These are phyloP conservation scores for Carassius gibelio DNA, from an alignment of 2,113 vertebrate genomes.

Conservation along the genomic window DNA sequence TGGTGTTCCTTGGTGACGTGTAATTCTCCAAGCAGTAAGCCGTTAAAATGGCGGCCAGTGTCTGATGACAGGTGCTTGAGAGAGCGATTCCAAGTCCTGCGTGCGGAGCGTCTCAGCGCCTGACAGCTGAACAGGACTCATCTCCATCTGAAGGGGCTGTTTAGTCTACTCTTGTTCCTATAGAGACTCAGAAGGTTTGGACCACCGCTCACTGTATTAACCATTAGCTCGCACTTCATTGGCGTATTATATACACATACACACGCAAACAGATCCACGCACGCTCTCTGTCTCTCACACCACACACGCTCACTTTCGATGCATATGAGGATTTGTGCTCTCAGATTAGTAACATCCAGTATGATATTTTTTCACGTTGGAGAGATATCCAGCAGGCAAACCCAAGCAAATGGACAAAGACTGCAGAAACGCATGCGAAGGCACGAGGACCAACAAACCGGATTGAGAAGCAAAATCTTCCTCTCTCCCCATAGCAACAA, in stretches of 20 bases:
- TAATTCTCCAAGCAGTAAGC: background rate
- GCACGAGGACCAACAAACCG: slow-evolving; percentile 74
- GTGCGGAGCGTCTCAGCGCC: background rate
- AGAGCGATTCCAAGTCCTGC: slow-evolving; percentile 10
- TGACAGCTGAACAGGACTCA: slow-evolving; percentile 9
- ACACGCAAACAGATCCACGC: slow-evolving; percentile 9
- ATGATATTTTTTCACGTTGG: slow-evolving; percentile 62
- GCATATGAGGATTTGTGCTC: slow-evolving; percentile 33
- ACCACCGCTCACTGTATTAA: slow-evolving; percentile 26
- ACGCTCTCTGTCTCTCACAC: background rate
- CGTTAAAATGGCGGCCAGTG: slow-evolving; percentile 20
- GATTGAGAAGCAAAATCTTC: slow-evolving; percentile 59
- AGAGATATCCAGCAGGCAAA: slow-evolving; percentile 76
- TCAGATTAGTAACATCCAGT: slow-evolving; percentile 34
- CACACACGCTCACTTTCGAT: slow-evolving; percentile 9
- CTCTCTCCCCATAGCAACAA: slow-evolving; percentile 51
- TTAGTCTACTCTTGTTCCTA: slow-evolving; percentile 36
- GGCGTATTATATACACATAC: slow-evolving; percentile 1
- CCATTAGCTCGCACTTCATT: slow-evolving; percentile 16
- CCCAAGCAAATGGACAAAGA: slow-evolving; percentile 70
- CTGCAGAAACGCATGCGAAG: slow-evolving; percentile 74
- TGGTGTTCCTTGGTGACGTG: background rate
- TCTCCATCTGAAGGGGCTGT: slow-evolving; percentile 39
- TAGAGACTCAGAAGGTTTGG: slow-evolving; percentile 37
- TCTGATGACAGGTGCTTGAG: slow-evolving; percentile 34